Evolutionary conservation across 2,113 vertebrate species (phyloP), one percentile per base, ranked within the genome.

Genomic region (Trichomycterus rosablanca): DNA sequence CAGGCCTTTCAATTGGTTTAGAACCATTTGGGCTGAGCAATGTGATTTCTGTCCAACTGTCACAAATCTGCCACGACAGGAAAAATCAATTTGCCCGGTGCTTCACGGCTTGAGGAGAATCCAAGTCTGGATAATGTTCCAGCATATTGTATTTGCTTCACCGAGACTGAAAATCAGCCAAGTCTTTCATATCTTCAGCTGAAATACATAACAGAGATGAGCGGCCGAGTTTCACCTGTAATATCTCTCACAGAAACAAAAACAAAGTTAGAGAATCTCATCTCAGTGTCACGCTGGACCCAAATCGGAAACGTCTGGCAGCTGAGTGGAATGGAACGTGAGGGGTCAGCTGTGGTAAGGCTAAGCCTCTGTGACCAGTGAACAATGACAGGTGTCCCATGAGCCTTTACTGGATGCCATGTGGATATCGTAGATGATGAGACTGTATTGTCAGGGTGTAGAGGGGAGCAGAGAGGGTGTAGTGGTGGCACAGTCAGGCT

Each of bases 51-150:
- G 81, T 78, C 76, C 66, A 74, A 82, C 81, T 85, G 85, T 84
- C 84, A 84, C 84, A 87, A 86, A 85, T 86, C 85, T 83, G 81
- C 81, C 80, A 73, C 80, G 81, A 83, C 84, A 82, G 82, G 80
- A 84, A 87, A 62, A 87, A 88, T 87, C 85, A 84, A 88, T 88
- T 86, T 86, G 81, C 84, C 72, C 76, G 72, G 83, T 81, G 77
- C 78, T 79, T 81, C 74, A 79, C 75, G 74, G 79, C 80, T 85
- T 60, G 60, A 76, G 80, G 80, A 81, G 74, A 80, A 81, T 81
- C 82, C 80, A 79, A 84, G 78, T 72, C 79, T 61, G 64, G 82
- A 80, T 84, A 79, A 83, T 81, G 76, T 83, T 84, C 80, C 79
- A 77, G 76, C 76, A 80, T 83, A 85, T 86, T 86, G 78, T 77